Evolutionary conservation across 1,140 invertebrate species (phyloP).

Genomic region (Ephestia elutella): DNA sequence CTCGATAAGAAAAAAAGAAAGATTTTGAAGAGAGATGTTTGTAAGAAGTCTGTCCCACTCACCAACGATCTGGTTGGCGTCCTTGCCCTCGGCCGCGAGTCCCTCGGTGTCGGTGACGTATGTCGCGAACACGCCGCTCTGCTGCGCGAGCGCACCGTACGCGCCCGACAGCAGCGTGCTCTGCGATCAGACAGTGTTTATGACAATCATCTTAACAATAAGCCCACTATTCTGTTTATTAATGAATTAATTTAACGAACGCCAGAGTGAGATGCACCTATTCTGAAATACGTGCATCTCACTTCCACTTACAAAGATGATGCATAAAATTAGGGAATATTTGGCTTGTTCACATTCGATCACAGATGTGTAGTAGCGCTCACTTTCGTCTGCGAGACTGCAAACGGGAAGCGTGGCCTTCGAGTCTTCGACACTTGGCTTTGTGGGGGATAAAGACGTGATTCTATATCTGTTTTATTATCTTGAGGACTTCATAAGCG

Average conservation of each 20-base stretch:
- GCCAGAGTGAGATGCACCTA: constrained; percentile 4
- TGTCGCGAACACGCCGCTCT: constrained; percentile 43
- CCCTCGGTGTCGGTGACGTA: constrained; percentile 39
- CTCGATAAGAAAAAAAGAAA: too few relatives aligned
- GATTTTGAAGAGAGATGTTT: too few relatives aligned
- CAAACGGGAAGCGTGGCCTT: constrained; percentile 10
- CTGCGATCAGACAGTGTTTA: not conserved
- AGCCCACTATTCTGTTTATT: not conserved
- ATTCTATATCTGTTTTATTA: too few relatives aligned
- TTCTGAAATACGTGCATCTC: constrained; percentile 6
- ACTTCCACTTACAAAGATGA: not conserved
- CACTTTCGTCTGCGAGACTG: constrained; percentile 46
- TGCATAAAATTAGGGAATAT: constrained; percentile 5
- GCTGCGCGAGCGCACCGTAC: constrained; percentile 29
- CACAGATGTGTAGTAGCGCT: constrained; percentile 20
- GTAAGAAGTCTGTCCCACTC: constrained; percentile 17
- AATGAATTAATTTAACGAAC: constrained; percentile 8
- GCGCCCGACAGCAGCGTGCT: constrained; percentile 20
- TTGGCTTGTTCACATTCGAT: constrained; percentile 11
- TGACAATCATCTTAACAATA: too few relatives aligned
- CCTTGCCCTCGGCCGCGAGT: constrained; percentile 42
- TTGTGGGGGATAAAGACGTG: too few relatives aligned
- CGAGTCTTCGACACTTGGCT: too few relatives aligned
- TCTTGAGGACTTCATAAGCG: too few relatives aligned
- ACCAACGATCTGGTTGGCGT: constrained; percentile 47